Percentiles rank a stretch among this genome's conserved stretches.
These are phyloP conservation scores for Sycophaga agraensis DNA, from an alignment of 1,140 invertebrate species.

Conservation along the genomic window DNA sequence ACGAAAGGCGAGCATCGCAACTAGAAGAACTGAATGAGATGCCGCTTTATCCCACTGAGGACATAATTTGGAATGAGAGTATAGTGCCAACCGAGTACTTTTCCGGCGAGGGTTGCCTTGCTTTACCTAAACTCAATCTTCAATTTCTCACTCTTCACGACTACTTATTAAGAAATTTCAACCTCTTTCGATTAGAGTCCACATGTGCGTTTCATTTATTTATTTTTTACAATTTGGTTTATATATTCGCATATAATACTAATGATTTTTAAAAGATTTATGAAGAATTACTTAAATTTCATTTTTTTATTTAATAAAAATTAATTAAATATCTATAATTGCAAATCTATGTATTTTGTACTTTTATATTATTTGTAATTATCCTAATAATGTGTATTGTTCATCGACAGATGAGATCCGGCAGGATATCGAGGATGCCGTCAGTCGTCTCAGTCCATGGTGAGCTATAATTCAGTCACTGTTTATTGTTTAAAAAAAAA, in stretches of 20 bases:
- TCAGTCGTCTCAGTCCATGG: conserved; percentile 93
- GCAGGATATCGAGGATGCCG: conserved; percentile 96
- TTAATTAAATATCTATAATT: no score
- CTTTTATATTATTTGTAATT: no score
- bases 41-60: conserved; percentile 97
- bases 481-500: no score
- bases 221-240: no score
- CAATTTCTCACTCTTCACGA: conserved; percentile 99
- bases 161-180: conserved; percentile 96
- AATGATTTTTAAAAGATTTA: no score
- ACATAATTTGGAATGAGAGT: conserved; percentile 99
- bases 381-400: no score
- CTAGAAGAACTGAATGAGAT: conserved; percentile 95
- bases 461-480: conserved; percentile 55
- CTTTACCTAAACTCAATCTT: conserved; percentile 95
- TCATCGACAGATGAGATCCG: conserved; percentile 86
- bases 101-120: conserved; percentile 91
- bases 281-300: no score
- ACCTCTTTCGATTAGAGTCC: conserved; percentile 95
- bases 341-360: no score
- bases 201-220: conserved; percentile 77
- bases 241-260: no score
- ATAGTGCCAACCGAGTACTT: conserved; percentile 97
- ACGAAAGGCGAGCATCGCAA: conserved; percentile 89
- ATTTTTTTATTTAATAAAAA: no score